A percentile compares a stretch with the other conserved stretches of the same genome.
Evolutionary conservation across 2,888 invertebrate genomes (phyloP).

Genomic region (Thalpophila matura): DNA sequence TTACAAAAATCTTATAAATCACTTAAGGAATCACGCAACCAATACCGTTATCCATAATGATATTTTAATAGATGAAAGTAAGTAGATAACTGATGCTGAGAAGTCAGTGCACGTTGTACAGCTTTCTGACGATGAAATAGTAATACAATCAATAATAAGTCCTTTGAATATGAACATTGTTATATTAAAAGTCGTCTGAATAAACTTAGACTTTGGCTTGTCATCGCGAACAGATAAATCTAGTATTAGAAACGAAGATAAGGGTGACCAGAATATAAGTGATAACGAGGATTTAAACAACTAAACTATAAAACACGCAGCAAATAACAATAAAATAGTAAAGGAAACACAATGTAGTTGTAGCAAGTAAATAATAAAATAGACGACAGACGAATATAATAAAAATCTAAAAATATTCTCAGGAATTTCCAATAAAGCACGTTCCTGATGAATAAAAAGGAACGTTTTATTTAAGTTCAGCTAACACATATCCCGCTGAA

Average conservation of each 20-base stretch:
- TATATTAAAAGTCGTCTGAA: conserved; percentile 50
- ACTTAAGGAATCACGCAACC: too few relatives aligned
- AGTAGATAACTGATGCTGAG: neutral
- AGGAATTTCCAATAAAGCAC: conserved; percentile 28
- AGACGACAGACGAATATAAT: conserved; percentile 1
- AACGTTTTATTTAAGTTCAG: neutral
- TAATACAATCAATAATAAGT: conserved; percentile 29
- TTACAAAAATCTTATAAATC: too few relatives aligned
- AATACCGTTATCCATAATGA: neutral
- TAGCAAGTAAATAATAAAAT: conserved; percentile 1
- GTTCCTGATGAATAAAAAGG: neutral
- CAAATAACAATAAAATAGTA: neutral
- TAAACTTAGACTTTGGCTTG: conserved; percentile 52
- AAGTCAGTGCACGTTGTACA: conserved; percentile 13
- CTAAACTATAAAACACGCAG: neutral
- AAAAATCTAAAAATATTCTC: conserved; percentile 15
- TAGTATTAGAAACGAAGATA: conserved; percentile 52
- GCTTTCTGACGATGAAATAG: conserved; percentile 38
- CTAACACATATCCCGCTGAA: too few relatives aligned
- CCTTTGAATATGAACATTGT: conserved; percentile 40
- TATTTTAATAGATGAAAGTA: conserved; percentile 16
- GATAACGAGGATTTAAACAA: neutral
- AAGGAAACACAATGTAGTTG: neutral
- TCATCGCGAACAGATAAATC: conserved; percentile 57
- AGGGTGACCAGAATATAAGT: conserved; percentile 31